Percentiles rank a stretch among this genome's conserved stretches.
Evolutionary conservation across 1,140 invertebrate species (phyloP).

Genomic region (Acromyrmex heyeri): DNA sequence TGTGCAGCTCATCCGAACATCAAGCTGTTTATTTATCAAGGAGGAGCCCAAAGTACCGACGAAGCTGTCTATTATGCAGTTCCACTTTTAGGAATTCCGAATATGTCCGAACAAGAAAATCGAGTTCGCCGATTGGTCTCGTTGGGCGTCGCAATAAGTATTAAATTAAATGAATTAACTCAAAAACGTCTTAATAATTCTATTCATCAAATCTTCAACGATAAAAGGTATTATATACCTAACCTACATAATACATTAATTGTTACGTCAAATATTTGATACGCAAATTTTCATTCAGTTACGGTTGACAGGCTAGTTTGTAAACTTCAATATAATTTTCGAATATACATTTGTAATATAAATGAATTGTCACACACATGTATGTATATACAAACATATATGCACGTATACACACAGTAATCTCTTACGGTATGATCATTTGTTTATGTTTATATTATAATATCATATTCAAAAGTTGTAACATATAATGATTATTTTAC

Average conservation of each 20-base stretch:
- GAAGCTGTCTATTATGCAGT: conserved; percentile 85
- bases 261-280: not conserved
- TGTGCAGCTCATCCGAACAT: conserved; percentile 83
- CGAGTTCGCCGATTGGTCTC: conserved; percentile 64
- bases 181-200: conserved; percentile 43
- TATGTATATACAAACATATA: too few relatives aligned
- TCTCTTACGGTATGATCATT: not conserved
- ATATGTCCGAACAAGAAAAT: conserved; percentile 73
- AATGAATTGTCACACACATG: not conserved
- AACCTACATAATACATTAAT: not conserved
- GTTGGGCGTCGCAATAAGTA: conserved; percentile 60
- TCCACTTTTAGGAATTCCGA: conserved; percentile 85
- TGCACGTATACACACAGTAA: not conserved
- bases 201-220: conserved; percentile 62
- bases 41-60: conserved; percentile 85
- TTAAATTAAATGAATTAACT: conserved; percentile 63
- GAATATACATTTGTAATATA: not conserved
- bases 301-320: not conserved
- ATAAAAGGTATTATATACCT: conserved; percentile 65
- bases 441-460: not conserved
- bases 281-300: not conserved
- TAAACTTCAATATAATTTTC: not conserved
- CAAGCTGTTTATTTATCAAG: conserved; percentile 86
- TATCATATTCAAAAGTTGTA: not conserved
- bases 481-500: not conserved